Evolutionary conservation across 2,113 vertebrate genomes (phyloP), one percentile per base, ranked within the genome.

Genomic region (Sprattus sprattus): DNA sequence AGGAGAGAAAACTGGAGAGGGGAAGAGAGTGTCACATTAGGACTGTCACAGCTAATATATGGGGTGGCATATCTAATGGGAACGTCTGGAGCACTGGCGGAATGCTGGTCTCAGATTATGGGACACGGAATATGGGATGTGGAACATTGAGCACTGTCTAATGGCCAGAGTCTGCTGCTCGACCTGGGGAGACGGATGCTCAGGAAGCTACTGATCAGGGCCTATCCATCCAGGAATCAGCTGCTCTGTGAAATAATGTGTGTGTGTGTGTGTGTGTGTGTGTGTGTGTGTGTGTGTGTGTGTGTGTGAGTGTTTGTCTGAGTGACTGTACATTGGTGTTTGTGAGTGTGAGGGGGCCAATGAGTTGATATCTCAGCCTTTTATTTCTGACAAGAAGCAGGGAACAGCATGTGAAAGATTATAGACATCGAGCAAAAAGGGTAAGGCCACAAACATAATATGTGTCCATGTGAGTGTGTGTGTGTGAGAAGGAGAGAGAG

Each of bases 61-160:
- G 64, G 64, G 64, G 25, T 67, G 64, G 64, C 64, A 67, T 67
- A 67, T 67, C 64, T 67, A 67, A 67, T 67, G 64, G 64, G 64
- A 67, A 11, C 64, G 25, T 67, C 64, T 67, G 64, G 64, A 67
- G 64, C 10, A 13, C 64, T 67, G 64, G n/a, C 64, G 64, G 64
- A 67, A 28, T 67, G 64, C n/a, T 67, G 9, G 7, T 67, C 64
- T 28, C 64, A 25, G 1, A 67, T 28, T 67, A 67, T 67, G 64
- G 64, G 28, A 67, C 64, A 67, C n/a, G 7, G 64, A 67, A 67
- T 13, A 67, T 13, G 64, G 25, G 25, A 28, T 67, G 64, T 28
- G 25, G n/a, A 60, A 28, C 64, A 67, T 25, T 28, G 64, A 67
- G 64, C 10, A 8, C 64, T 67, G 64, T 11, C n/a, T 67, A 67